Percentiles rank a stretch among this genome's conserved stretches.
Conservation (phyloP, 1,140 invertebrate genomes). For the Caenorhabditis briggsae region DNA sequence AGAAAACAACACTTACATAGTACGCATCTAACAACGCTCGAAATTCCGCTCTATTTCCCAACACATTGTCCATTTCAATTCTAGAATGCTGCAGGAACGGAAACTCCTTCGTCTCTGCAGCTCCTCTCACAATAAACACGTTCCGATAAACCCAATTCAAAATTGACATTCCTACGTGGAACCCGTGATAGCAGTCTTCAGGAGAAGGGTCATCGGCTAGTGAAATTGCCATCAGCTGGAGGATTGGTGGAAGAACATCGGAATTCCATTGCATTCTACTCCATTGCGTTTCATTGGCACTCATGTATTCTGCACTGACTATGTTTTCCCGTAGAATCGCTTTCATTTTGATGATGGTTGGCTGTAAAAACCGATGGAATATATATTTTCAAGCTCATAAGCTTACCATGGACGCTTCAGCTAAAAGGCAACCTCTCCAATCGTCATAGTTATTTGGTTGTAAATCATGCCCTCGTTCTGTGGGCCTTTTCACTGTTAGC, state of each 20-base stretch:
- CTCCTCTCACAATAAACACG: constrained; percentile 14
- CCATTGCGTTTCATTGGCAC: not conserved
- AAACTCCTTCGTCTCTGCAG: constrained; percentile 12
- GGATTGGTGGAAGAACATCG: not conserved
- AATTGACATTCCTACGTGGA: constrained; percentile 11
- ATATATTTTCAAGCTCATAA: not conserved
- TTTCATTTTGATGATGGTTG: not conserved
- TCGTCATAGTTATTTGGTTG: not conserved
- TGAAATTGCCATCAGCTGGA: not conserved
- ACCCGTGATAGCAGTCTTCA: constrained; percentile 28
- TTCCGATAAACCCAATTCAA: constrained; percentile 33
- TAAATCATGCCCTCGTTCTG: not conserved
- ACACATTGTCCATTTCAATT: constrained; percentile 27
- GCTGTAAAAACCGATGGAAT: not conserved
- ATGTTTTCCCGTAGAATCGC: constrained; percentile 6
- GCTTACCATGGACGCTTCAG: not conserved
- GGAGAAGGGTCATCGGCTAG: not conserved
- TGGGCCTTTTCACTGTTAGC: not conserved
- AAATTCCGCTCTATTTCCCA: not conserved
- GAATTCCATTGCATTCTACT: constrained; percentile 37
- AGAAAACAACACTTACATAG: not conserved
- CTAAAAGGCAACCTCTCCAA: constrained; percentile 1
- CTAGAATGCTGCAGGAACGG: constrained; percentile 11
- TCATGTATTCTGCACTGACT: not conserved
- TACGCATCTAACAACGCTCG: not conserved